Evolutionary conservation across 2,888 invertebrate species (phyloP).

Genomic region (Heterodera filipjevi): DNA sequence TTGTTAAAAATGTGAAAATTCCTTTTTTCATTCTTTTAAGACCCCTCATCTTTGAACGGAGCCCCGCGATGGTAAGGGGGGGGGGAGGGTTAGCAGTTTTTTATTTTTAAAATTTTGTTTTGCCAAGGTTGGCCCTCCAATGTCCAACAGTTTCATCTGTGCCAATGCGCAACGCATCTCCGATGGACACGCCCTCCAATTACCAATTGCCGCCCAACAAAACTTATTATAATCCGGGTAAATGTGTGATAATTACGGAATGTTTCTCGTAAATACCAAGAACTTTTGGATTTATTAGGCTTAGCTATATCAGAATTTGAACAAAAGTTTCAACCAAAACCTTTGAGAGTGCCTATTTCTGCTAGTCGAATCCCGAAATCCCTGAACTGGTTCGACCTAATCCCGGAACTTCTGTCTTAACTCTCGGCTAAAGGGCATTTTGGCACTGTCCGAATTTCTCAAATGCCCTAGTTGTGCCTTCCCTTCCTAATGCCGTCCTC

Average conservation of each 20-base stretch:
- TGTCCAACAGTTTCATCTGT: not conserved
- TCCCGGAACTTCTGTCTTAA: too few species aligned
- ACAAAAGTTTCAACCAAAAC: too few species aligned
- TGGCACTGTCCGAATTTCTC: too few species aligned
- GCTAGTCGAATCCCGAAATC: too few species aligned
- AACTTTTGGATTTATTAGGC: too few species aligned
- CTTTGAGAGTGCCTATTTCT: too few species aligned
- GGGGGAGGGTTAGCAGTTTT: not conserved
- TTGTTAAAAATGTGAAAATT: not conserved
- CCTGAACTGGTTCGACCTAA: not conserved
- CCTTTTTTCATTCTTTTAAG: not conserved
- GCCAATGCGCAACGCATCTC: not conserved
- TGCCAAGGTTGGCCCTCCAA: not conserved
- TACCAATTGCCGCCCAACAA: not conserved
- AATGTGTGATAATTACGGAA: too few species aligned
- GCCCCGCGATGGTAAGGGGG: conserved; percentile 8
- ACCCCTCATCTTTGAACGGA: conserved; percentile 16
- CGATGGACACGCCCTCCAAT: not conserved
- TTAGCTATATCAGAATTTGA: too few species aligned
- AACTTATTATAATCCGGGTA: conserved; percentile 1
- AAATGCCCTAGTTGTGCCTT: too few species aligned
- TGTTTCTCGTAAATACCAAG: too few species aligned
- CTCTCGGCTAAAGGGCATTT: too few species aligned
- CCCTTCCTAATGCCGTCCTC: not conserved
- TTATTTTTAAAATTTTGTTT: not conserved